Conservation (phyloP, 2,888 invertebrate genomes). For the Plusia festucae region DNA sequence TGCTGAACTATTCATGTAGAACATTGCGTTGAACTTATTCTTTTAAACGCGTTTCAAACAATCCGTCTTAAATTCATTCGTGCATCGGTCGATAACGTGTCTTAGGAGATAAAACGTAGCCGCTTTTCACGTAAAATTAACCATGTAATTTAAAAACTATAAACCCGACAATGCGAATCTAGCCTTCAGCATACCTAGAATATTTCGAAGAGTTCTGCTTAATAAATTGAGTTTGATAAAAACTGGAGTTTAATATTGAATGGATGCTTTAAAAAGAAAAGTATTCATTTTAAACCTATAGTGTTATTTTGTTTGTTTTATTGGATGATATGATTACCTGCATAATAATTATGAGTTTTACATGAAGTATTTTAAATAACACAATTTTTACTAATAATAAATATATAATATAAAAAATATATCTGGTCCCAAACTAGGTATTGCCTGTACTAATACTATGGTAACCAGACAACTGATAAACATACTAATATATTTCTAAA, state of each 20-base stretch:
- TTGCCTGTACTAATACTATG: no score
- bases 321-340: no score
- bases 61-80: constrained; percentile 26
- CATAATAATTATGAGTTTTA: no score
- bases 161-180: constrained; percentile 35
- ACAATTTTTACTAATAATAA: no score
- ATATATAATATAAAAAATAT: no score
- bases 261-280: constrained; percentile 1
- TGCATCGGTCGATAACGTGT: constrained; percentile 39
- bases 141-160: constrained; percentile 57
- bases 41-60: constrained; percentile 32
- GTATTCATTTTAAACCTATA: no score
- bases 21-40: constrained; percentile 44
- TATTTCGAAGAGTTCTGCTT: constrained; percentile 36
- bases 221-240: constrained; percentile 18
- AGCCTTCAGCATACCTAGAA: constrained; percentile 32
- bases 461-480: no score
- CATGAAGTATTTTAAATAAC: no score
- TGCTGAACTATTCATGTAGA: constrained; percentile 26
- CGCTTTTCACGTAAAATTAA: constrained; percentile 54
- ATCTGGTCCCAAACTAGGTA: no score
- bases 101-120: constrained; percentile 48
- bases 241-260: constrained; percentile 9
- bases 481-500: no score
- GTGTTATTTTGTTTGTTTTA: no score